These are phyloP conservation scores for Sarcophaga rosellei DNA, from an alignment of 2,888 invertebrate species.

Conservation along the genomic window DNA sequence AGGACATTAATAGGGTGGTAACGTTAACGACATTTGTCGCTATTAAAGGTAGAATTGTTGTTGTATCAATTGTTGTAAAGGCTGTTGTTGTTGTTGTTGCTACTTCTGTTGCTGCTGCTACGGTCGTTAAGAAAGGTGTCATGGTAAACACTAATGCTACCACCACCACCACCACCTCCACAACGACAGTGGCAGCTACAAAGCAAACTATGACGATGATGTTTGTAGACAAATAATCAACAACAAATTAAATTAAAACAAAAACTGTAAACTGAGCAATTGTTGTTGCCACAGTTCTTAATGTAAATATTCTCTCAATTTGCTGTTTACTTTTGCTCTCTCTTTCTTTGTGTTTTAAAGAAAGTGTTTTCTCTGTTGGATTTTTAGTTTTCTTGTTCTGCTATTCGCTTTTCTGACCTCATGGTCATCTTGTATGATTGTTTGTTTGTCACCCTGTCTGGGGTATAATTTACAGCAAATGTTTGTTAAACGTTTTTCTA, in stretches of 20 bases:
- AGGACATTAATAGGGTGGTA: slow-evolving; percentile 52
- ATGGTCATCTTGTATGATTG: background rate
- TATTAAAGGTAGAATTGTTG: slow-evolving; percentile 56
- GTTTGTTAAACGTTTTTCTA: slow-evolving; percentile 29
- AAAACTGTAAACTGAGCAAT: slow-evolving; percentile 23
- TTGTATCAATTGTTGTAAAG: slow-evolving; percentile 14
- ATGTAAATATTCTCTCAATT: background rate
- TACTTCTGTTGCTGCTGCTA: background rate
- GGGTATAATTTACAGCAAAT: slow-evolving; percentile 30
- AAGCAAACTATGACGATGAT: no score
- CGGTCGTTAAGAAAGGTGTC: slow-evolving; percentile 21
- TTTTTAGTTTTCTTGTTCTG: background rate
- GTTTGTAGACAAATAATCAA: background rate
- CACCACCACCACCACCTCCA: slow-evolving; percentile 12
- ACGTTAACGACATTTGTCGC: slow-evolving; percentile 45
- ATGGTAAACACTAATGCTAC: slow-evolving; percentile 18
- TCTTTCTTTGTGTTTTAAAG: background rate
- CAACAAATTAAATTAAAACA: background rate
- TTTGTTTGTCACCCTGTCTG: slow-evolving; percentile 16
- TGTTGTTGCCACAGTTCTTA: slow-evolving; percentile 30
- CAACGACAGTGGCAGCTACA: no score
- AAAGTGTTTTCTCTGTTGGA: background rate
- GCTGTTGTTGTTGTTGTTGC: slow-evolving; percentile 1
- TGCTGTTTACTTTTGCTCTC: background rate
- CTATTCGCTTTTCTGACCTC: background rate